A percentile compares a stretch with the other conserved stretches of the same genome.
These are phyloP conservation scores for Conomelus anceps DNA, from an alignment of 2,888 invertebrate genomes.

Conservation along the genomic window DNA sequence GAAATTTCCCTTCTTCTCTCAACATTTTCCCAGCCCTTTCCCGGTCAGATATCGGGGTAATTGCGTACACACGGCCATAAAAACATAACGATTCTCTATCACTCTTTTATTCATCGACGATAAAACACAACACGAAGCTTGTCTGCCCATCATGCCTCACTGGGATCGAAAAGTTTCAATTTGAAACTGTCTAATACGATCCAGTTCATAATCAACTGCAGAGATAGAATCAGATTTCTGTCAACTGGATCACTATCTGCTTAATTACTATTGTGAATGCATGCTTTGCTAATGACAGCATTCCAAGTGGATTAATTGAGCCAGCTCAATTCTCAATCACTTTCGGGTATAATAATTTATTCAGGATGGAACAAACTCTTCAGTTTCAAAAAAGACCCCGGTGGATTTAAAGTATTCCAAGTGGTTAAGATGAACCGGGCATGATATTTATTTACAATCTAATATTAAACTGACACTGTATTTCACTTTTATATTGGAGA, in stretches of 20 bases:
- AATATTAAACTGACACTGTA: too few species aligned
- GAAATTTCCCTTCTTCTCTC: background rate
- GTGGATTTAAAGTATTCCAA: too few species aligned
- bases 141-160: background rate
- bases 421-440: too few species aligned
- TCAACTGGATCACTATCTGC: background rate
- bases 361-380: background rate
- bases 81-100: background rate
- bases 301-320: background rate
- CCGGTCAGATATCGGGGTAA: background rate
- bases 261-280: background rate
- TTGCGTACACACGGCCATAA: background rate
- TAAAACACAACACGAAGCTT: background rate
- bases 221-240: background rate
- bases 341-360: too few species aligned
- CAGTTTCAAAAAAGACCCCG: too few species aligned
- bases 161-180: background rate
- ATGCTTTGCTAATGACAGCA: background rate
- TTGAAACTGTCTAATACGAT: background rate
- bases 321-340: background rate
- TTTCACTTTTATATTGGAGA: too few species aligned
- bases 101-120: background rate
- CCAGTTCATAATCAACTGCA: background rate
- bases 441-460: too few species aligned
- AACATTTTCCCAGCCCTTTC: background rate